A percentile compares a stretch with the other conserved stretches of the same genome.
Conservation (phyloP, 30 jellyfish, hydroid and myxozoan species). For the Aurelia aurita region DNA sequence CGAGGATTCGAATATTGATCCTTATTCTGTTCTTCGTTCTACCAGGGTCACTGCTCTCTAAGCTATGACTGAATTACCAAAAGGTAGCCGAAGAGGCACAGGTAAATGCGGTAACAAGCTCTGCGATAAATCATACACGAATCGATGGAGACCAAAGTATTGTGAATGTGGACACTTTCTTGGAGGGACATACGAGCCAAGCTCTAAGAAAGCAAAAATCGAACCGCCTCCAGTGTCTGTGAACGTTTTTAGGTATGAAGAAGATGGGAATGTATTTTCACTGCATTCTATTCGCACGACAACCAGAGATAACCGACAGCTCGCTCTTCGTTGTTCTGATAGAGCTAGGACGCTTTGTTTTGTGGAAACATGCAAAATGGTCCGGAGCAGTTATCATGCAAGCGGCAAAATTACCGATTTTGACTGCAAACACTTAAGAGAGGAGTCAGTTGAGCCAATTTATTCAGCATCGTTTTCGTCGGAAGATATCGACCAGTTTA, state of each 20-base stretch:
- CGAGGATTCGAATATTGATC: too few species aligned
- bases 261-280: neutral
- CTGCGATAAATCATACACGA: neutral
- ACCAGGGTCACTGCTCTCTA: too few species aligned
- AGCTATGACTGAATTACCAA: too few species aligned
- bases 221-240: neutral
- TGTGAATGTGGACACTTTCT: constrained; percentile 1
- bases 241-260: neutral
- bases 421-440: neutral
- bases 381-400: neutral
- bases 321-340: neutral
- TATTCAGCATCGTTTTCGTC: neutral
- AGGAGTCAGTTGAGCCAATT: neutral
- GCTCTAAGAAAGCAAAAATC: neutral
- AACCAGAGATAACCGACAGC: neutral
- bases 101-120: too few species aligned
- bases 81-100: too few species aligned
- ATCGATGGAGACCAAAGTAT: neutral
- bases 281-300: neutral
- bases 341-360: neutral
- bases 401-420: constrained; percentile 4
- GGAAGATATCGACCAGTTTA: neutral
- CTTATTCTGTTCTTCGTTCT: too few species aligned
- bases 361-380: neutral
- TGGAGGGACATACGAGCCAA: neutral